Evolutionary conservation across 2,797 vertebrate species (phyloP).

Genomic region (Diplodus puntazzo): DNA sequence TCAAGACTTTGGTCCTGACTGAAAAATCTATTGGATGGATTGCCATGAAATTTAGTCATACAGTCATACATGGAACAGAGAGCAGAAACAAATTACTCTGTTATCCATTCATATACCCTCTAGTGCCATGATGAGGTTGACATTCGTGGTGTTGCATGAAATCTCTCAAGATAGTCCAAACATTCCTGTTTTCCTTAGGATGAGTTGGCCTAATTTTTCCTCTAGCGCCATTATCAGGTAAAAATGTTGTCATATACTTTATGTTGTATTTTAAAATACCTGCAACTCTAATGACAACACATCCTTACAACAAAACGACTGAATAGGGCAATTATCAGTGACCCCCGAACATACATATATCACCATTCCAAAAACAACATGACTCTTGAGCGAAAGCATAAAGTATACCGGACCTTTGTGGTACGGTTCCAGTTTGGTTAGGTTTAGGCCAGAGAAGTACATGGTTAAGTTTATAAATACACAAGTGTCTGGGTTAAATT

Average conservation of each 20-base stretch:
- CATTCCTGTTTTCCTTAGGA: not conserved
- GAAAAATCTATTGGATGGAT: not conserved
- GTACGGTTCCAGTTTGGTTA: too few species aligned
- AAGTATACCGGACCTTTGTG: too few species aligned
- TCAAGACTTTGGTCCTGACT: not conserved
- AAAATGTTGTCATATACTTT: not conserved
- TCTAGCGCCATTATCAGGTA: not conserved
- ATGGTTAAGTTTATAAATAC: too few species aligned
- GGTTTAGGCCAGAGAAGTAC: too few species aligned
- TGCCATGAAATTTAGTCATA: not conserved
- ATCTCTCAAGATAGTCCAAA: not conserved
- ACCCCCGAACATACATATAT: too few species aligned
- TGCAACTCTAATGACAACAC: not conserved
- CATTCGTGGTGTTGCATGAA: not conserved
- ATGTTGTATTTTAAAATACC: not conserved
- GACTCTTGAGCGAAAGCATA: too few species aligned
- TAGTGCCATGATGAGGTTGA: not conserved
- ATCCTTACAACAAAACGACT: too few species aligned
- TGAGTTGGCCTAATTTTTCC: not conserved
- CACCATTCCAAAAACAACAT: too few species aligned
- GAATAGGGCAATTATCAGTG: too few species aligned
- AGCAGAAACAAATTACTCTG: not conserved
- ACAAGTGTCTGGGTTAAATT: too few species aligned
- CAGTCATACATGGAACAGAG: not conserved
- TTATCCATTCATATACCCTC: not conserved